Conservation (phyloP, 2,888 invertebrate species). For the Atherix ibis region DNA sequence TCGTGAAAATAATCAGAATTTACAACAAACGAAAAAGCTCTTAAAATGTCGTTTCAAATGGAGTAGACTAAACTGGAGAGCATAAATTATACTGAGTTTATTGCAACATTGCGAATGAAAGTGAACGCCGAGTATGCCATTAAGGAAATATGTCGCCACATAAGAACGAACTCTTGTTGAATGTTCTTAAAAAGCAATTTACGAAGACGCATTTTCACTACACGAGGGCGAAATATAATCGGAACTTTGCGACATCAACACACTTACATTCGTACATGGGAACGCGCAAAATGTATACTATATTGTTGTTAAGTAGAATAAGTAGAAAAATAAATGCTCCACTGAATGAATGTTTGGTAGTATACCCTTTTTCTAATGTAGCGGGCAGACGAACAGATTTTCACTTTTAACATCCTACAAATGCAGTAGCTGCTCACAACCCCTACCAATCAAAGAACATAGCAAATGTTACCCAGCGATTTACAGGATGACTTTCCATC, state of each 20-base stretch:
- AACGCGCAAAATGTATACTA: neutral
- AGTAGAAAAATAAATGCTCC: too few relatives aligned
- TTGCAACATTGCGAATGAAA: constrained; percentile 9
- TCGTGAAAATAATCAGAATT: constrained; percentile 10
- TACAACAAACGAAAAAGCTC: constrained; percentile 7
- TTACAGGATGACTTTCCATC: too few relatives aligned
- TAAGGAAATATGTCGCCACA: constrained; percentile 13
- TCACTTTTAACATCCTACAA: too few relatives aligned
- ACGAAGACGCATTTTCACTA: constrained; percentile 8
- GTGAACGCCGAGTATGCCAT: constrained; percentile 8
- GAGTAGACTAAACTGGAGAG: constrained; percentile 8
- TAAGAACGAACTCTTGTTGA: constrained; percentile 11
- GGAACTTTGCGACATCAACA: neutral
- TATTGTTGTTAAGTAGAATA: too few relatives aligned
- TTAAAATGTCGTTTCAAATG: constrained; percentile 9
- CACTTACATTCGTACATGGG: neutral
- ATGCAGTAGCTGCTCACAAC: too few relatives aligned
- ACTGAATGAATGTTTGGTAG: too few relatives aligned
- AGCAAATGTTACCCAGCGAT: too few relatives aligned
- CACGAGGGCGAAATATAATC: neutral
- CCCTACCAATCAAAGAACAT: too few relatives aligned
- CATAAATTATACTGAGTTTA: constrained; percentile 12
- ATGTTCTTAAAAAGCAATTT: constrained; percentile 12
- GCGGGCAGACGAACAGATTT: too few relatives aligned
- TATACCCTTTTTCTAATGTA: too few relatives aligned